Evolutionary conservation across 2,888 invertebrate genomes (phyloP).

Genomic region (Ethmia dodecea): DNA sequence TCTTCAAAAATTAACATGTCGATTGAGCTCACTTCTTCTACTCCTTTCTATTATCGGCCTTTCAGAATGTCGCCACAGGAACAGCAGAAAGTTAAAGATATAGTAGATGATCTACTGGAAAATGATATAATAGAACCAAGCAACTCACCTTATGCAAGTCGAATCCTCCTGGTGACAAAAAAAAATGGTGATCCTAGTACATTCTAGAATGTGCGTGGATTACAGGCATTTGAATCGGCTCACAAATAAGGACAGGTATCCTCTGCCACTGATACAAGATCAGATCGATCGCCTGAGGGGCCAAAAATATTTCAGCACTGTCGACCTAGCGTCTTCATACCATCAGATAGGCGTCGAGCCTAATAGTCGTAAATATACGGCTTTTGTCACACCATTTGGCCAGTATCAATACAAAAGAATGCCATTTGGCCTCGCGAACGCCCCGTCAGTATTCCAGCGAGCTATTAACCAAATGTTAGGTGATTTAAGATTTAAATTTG

Average conservation of each 20-base stretch:
- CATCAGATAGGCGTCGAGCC: slow-evolving; percentile 4
- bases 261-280: slow-evolving; percentile 16
- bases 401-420: slow-evolving; percentile 14
- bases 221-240: slow-evolving; percentile 14
- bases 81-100: slow-evolving; percentile 7
- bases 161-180: slow-evolving; percentile 10
- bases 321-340: slow-evolving; percentile 12
- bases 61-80: slow-evolving; percentile 13
- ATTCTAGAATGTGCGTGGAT: slow-evolving; percentile 15
- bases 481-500: slow-evolving; percentile 8
- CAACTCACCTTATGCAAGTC: slow-evolving; percentile 17
- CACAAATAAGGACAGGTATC: slow-evolving; percentile 12
- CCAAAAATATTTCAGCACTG: slow-evolving; percentile 3
- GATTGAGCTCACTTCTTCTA: slow-evolving; percentile 9
- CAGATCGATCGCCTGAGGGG: slow-evolving; percentile 10
- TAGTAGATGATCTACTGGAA: slow-evolving; percentile 8
- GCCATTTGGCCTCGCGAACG: slow-evolving; percentile 8
- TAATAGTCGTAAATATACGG: slow-evolving; percentile 9
- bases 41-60: slow-evolving; percentile 11
- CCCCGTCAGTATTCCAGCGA: slow-evolving; percentile 4
- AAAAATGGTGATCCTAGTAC: slow-evolving; percentile 12
- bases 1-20: slow-evolving; percentile 1
- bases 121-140: slow-evolving; percentile 12
- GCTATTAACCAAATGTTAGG: slow-evolving; percentile 7
- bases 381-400: slow-evolving; percentile 13